Evolutionary conservation across 2,113 vertebrate species (phyloP).

Genomic region (Turnix velox): DNA sequence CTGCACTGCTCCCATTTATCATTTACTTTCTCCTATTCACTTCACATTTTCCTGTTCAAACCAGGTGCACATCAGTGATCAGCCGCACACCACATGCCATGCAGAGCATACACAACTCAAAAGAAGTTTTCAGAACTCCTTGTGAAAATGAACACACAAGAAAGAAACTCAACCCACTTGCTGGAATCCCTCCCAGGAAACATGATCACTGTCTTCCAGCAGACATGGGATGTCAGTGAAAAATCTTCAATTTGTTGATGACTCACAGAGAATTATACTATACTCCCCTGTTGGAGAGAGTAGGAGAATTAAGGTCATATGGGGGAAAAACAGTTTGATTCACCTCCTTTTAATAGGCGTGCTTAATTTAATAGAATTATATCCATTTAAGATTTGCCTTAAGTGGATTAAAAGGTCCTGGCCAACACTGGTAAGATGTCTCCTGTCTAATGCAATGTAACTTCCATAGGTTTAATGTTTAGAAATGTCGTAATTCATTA

Average conservation of each 20-base stretch:
- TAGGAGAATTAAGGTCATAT: not conserved
- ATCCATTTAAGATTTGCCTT: not conserved
- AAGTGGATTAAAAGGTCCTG: not conserved
- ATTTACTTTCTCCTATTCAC: not conserved
- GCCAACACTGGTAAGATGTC: not conserved
- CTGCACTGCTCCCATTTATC: not conserved
- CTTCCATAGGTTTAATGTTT: not conserved
- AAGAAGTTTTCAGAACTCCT: constrained; percentile 14
- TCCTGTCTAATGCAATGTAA: not conserved
- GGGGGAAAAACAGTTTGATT: not conserved
- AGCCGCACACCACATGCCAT: not conserved
- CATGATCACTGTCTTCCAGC: not conserved
- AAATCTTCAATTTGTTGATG: not conserved
- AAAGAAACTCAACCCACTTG: not conserved
- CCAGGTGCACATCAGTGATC: not conserved
- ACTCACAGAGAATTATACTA: not conserved
- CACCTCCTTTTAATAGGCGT: not conserved
- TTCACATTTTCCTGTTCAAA: not conserved
- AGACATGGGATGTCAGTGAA: not conserved
- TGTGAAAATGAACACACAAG: not conserved
- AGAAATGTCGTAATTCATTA: not conserved
- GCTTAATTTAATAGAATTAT: not conserved
- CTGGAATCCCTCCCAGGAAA: not conserved
- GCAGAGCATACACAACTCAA: not conserved
- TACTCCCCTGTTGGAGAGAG: not conserved